Base-by-base conservation (phyloP, 92 coral and sea anemone species). In the Paramuricea clavata region DNA sequence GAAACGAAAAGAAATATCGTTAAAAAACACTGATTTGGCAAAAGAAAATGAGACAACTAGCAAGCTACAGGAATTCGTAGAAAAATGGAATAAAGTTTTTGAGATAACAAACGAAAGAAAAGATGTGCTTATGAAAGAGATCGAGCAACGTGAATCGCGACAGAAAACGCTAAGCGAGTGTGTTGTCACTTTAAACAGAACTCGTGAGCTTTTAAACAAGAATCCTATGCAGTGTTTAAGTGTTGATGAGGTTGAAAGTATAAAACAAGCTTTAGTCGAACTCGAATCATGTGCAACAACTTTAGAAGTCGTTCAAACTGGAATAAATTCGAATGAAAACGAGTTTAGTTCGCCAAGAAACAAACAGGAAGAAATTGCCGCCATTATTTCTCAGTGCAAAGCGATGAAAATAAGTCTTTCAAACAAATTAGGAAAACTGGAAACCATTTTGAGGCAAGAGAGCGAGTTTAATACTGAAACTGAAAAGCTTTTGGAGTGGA, bases 1-100 rank as follows among this genome's bases (percentile, higher is more conserved):
- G 19, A 88, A 94, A 74, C 93, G 92, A 68, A 94, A 92, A 78
- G 98, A 94, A 11, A 95, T 89, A 84, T 43, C 44, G 3, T 81
- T 86, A 43, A 86, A 86, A 42, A 83, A 88, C 56, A 88, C 87
- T 41, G 88, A 78, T 74, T 94, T 94, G 32, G 86, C 88, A 19
- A 90, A 94, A 31, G 82, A 86, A 77, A 87, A 94, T 11, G 95
- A 86, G 75, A 85, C 89, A 7, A 65, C 90, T 50, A 93, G 90
- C 74, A 94, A 92, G 82, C 90, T 92, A 49, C 87, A 90, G 84
- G 75, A 83, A 1, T 88, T 92, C 11, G 94, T 93, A 17, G 95
- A 94, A 68, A 86, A 88, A 26, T 94, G 98, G 98, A 95, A 89
- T 44, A 87, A 87, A 42, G 96, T 89, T 15, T 92, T 84, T 78